phyloP scores from a whole-genome alignment of 2,113 vertebrate genomes.

The Siniperca chuatsi region DNA sequence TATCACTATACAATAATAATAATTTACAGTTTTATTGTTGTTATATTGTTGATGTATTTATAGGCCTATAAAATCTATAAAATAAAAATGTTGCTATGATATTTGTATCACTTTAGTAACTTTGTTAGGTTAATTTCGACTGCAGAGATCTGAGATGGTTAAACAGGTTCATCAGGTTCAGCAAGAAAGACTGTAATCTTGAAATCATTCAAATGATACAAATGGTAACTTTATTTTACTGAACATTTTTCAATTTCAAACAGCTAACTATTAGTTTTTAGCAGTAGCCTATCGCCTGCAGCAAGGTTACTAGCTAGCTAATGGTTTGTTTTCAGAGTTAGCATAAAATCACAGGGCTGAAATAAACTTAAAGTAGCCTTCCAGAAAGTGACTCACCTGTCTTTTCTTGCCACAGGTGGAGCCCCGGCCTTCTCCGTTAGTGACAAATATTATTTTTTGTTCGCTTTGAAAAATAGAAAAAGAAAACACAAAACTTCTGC shows the following conservation, averaged over 20 bases:
- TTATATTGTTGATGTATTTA: too few relatives aligned
- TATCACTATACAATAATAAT: background rate
- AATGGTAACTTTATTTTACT: background rate
- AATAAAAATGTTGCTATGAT: background rate
- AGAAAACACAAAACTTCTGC: background rate
- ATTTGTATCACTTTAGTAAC: background rate
- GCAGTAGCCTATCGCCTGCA: background rate
- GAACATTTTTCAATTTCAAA: background rate
- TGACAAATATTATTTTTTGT: background rate
- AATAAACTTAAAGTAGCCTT: background rate
- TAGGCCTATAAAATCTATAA: background rate
- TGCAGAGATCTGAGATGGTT: background rate
- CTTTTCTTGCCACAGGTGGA: conserved; percentile 54
- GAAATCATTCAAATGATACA: background rate
- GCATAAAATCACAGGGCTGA: background rate
- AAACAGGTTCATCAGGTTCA: conserved; percentile 54
- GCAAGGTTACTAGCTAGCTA: background rate
- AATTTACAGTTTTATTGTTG: background rate
- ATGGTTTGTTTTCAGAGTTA: background rate
- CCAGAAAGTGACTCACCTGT: conserved; percentile 68
- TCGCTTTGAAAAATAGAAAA: background rate
- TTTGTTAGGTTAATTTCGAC: background rate
- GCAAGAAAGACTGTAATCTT: background rate
- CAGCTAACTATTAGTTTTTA: too few relatives aligned
- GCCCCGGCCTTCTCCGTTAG: background rate